These are phyloP conservation scores for Pipa parva DNA, from an alignment of 2,113 vertebrate species.

Conservation along the genomic window DNA sequence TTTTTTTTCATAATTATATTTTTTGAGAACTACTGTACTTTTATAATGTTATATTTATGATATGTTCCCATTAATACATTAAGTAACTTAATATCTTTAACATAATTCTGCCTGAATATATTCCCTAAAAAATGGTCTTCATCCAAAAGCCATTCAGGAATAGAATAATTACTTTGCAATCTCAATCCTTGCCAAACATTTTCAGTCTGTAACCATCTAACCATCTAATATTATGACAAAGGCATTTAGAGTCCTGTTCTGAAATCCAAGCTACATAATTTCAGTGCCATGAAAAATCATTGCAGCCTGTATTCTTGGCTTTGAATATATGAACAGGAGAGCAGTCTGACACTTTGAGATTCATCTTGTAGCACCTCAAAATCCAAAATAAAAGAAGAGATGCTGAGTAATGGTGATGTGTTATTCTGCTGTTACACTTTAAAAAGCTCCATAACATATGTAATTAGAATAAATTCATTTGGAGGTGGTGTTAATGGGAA, in stretches of 20 bases:
- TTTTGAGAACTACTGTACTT: no score
- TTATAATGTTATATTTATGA: no score
- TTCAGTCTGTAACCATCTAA: slow-evolving; percentile 16
- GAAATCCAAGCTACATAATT: slow-evolving; percentile 27
- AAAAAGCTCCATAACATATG: not conserved
- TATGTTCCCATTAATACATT: no score
- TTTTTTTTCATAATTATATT: no score
- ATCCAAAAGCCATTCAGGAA: slow-evolving; percentile 35
- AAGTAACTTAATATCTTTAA: slow-evolving; percentile 24
- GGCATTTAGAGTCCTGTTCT: slow-evolving; percentile 37
- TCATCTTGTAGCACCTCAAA: slow-evolving; percentile 8
- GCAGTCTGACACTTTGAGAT: slow-evolving; percentile 19
- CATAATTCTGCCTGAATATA: slow-evolving; percentile 6
- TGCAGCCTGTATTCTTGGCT: slow-evolving; percentile 24
- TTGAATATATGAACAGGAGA: slow-evolving; percentile 15
- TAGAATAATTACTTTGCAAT: slow-evolving; percentile 32
- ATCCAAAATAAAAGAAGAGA: slow-evolving; percentile 9
- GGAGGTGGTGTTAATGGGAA: not conserved
- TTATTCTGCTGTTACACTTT: not conserved
- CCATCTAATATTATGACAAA: slow-evolving; percentile 39
- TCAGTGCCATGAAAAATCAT: slow-evolving; percentile 22
- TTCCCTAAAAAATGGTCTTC: slow-evolving; percentile 7
- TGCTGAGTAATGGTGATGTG: slow-evolving; percentile 9
- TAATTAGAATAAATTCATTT: not conserved
- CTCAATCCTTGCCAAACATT: slow-evolving; percentile 24